Evolutionary conservation across 2,888 invertebrate genomes (phyloP), one percentile per base, ranked within the genome.

Genomic region (Amphipyra tragopoginis): DNA sequence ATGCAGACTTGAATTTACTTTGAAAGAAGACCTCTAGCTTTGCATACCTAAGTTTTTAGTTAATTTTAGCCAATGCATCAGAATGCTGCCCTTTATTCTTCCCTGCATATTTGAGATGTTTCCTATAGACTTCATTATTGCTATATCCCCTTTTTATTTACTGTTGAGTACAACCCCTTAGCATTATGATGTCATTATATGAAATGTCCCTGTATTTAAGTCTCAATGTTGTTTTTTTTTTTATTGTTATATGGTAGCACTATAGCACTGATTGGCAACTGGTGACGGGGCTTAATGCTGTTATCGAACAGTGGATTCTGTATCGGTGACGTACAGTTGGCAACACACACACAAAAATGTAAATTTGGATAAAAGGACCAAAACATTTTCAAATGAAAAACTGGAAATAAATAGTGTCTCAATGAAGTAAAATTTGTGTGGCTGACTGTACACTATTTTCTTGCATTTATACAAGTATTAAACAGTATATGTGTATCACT

Each of bases 231-330:
- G 85, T 85, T 83, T 80, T 84, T 82, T n/a, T 76, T 80, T 79
- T 84, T 77, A 81, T 79, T 82, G 81, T 86, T 84, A 57, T 83
- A 84, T 86, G 85, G 88, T 90, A 88, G 90, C 90, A 91, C 90
- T 83, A 82, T 84, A 84, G 90, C 91, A 90, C 90, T 87, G 81
- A 83, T 83, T 85, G 82, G 84, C 84, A 88, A 85, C 77, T 87
- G 91, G 91, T 91, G 91, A 86, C 67, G 91, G 91, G 89, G 89
- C 89, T 89, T 89, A 74, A 75, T 72, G 70, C 78, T 79, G 77
- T 80, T 66, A 72, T 58, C 44, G 43, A 75, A 77, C 72, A 77
- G 78, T 72, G 58, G 39, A 63, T 47, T 63, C 36, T 68, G n/a
- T 65, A 56, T 73, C 29, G 50, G 56, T 66, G 45, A 51, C 13